Evolutionary conservation across 2,797 vertebrate genomes (phyloP).

Genomic region (Synaphobranchus kaupii): DNA sequence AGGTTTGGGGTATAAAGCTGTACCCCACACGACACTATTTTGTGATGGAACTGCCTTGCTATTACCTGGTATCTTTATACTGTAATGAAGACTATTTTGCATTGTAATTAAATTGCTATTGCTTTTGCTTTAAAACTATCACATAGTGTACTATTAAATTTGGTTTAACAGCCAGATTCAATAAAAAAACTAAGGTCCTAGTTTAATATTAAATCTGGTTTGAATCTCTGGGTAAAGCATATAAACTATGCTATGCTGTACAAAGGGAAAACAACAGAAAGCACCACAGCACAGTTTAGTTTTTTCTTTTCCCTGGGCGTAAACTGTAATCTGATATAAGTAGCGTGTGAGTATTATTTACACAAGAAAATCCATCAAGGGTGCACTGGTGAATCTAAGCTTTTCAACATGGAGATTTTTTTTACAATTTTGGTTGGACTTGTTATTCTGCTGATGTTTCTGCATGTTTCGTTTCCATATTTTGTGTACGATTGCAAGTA

Average conservation of each 20-base stretch:
- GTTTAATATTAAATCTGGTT: not conserved
- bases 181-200: not conserved
- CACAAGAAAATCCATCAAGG: not conserved
- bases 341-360: not conserved
- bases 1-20: no score
- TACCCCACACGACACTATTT: no score
- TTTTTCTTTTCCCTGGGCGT: not conserved
- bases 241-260: not conserved
- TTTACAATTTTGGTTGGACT: conserved; percentile 59
- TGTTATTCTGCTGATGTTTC: conserved; percentile 48
- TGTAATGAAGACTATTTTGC: no score
- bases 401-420: conserved; percentile 61
- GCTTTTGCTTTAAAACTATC: no score
- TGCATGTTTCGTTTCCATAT: conserved; percentile 55
- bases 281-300: not conserved
- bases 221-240: not conserved
- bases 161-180: no score
- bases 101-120: no score
- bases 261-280: not conserved
- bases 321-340: not conserved
- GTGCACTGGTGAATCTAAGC: not conserved
- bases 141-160: no score
- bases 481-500: conserved; percentile 57
- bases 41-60: no score
- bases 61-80: no score